Evolutionary conservation across 2,797 vertebrate genomes (phyloP).

Genomic region (Buphagus erythrorhynchus): DNA sequence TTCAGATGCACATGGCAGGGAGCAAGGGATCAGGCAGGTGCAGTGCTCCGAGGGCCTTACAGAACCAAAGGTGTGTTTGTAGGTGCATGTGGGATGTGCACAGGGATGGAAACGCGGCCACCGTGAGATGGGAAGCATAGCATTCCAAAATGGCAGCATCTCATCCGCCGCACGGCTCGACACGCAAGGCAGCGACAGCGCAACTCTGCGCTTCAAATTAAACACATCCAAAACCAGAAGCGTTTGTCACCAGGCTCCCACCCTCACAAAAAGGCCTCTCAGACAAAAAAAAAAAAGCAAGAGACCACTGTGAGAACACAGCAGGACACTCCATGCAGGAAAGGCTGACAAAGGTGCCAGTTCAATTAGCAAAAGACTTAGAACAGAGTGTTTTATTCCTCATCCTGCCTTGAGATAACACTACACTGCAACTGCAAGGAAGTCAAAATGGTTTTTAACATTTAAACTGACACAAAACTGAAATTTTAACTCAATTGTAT

Average conservation of each 20-base stretch:
- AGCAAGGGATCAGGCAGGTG: not conserved
- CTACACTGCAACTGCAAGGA: not conserved
- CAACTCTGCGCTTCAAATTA: not conserved
- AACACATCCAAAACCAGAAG: not conserved
- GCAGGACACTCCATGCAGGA: rapidly evolving
- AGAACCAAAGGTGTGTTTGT: not conserved
- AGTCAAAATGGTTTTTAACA: not conserved
- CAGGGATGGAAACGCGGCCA: rapidly evolving
- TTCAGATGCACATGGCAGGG: too few relatives aligned
- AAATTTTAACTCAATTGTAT: not conserved
- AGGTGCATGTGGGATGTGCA: rapidly evolving
- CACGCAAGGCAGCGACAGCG: not conserved
- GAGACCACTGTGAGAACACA: not conserved
- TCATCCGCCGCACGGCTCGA: rapidly evolving
- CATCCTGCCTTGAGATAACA: not conserved
- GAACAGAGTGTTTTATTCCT: not conserved
- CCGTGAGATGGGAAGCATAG: rapidly evolving
- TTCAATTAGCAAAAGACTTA: not conserved
- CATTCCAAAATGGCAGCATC: not conserved
- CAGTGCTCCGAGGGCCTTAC: rapidly evolving
- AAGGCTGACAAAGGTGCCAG: not conserved
- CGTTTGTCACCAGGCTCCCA: not conserved
- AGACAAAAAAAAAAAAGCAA: not conserved
- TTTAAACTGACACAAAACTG: not conserved
- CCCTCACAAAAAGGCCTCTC: not conserved